Evolutionary conservation across 1,140 invertebrate genomes (phyloP).

Genomic region (Bacillus rossius): DNA sequence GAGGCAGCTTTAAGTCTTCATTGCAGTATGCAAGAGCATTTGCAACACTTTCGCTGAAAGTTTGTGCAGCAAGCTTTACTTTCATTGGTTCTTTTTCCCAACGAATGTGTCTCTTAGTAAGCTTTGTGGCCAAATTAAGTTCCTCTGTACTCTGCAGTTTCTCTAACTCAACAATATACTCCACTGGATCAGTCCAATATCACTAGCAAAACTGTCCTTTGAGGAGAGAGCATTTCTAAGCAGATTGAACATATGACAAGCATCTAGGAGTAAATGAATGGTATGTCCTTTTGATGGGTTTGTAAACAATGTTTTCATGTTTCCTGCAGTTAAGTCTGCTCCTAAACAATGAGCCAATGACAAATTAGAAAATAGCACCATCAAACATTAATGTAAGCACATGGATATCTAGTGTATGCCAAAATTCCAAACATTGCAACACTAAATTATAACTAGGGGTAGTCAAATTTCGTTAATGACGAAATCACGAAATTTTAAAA

Average conservation of each 20-base stretch:
- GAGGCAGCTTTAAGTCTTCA: constrained; percentile 14
- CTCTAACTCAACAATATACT: constrained; percentile 19
- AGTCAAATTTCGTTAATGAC: too few relatives aligned
- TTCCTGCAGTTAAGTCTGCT: too few relatives aligned
- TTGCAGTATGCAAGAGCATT: constrained; percentile 21
- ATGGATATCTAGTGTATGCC: too few relatives aligned
- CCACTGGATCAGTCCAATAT: constrained; percentile 22
- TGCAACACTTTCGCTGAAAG: constrained; percentile 26
- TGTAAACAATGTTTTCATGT: too few relatives aligned
- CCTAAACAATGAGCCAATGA: too few relatives aligned
- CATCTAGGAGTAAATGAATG: background rate
- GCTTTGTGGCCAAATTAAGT: constrained; percentile 27
- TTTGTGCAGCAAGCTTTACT: constrained; percentile 30
- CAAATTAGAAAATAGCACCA: too few relatives aligned
- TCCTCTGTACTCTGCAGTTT: constrained; percentile 22
- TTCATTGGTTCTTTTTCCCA: constrained; percentile 34
- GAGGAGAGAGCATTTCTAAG: background rate
- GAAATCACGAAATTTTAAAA: too few relatives aligned
- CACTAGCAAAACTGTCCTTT: constrained; percentile 8
- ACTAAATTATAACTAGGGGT: too few relatives aligned
- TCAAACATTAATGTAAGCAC: too few relatives aligned
- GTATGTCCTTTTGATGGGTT: too few relatives aligned
- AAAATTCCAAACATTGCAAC: too few relatives aligned
- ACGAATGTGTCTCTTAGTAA: constrained; percentile 25
- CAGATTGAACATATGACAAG: background rate